Percentiles rank a stretch among this genome's conserved stretches.
These are phyloP conservation scores for Boleophthalmus pectinirostris DNA, from an alignment of 2,113 vertebrate genomes.

Conservation along the genomic window DNA sequence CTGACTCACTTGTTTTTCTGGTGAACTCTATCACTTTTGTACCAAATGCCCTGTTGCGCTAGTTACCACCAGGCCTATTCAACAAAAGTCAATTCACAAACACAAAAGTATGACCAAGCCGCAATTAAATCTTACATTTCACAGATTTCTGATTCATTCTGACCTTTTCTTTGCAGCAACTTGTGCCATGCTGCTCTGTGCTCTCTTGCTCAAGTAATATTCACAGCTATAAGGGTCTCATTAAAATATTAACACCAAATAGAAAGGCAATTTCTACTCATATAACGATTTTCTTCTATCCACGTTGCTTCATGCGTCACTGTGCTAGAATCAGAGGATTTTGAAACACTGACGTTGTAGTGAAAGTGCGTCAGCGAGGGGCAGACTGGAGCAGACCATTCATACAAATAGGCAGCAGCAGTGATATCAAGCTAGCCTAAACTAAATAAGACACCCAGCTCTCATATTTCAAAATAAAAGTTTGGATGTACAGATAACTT, in stretches of 20 bases:
- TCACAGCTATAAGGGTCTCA: background rate
- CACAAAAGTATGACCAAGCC: conserved; percentile 60
- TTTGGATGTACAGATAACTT: background rate
- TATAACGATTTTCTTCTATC: conserved; percentile 1
- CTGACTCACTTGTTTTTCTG: conserved; percentile 81
- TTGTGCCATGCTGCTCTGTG: conserved; percentile 53
- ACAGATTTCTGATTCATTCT: conserved; percentile 44
- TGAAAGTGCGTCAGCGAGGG: conserved; percentile 60
- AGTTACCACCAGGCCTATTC: conserved; percentile 44
- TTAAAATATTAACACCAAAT: background rate
- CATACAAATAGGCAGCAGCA: conserved; percentile 33
- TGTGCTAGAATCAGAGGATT: conserved; percentile 34
- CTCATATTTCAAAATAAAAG: conserved; percentile 1
- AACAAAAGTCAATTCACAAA: conserved; percentile 31
- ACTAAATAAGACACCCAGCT: background rate
- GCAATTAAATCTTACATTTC: conserved; percentile 69
- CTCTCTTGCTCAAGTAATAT: conserved; percentile 41
- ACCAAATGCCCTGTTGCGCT: conserved; percentile 32
- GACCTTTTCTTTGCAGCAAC: conserved; percentile 47
- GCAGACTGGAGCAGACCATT: conserved; percentile 41
- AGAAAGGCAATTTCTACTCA: background rate
- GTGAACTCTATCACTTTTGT: conserved; percentile 67
- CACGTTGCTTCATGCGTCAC: conserved; percentile 38
- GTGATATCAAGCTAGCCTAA: conserved; percentile 15
- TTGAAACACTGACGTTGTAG: conserved; percentile 52